phyloP scores from a whole-genome alignment of 2,888 invertebrate species.

The Brachypalpus laphriformis region DNA sequence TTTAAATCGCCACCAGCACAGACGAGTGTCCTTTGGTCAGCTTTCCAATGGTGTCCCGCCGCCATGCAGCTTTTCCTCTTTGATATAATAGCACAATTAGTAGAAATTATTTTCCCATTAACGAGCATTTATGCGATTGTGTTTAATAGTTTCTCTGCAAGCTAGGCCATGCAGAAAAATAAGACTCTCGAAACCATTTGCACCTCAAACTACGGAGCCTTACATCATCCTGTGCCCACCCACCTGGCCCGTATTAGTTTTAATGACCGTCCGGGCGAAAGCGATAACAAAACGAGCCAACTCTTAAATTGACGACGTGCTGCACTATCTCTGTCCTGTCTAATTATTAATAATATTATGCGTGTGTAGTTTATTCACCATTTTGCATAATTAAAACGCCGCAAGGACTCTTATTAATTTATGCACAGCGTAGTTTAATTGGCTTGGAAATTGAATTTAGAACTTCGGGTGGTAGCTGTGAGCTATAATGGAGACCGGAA shows the following conservation, averaged over 20 bases:
- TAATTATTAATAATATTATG: conserved; percentile 66
- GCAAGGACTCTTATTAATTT: conserved; percentile 46
- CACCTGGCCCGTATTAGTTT: conserved; percentile 18
- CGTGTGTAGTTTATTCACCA: conserved; percentile 46
- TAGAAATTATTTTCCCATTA: conserved; percentile 69
- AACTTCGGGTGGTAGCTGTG: neutral
- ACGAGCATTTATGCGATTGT: conserved; percentile 49
- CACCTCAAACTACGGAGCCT: conserved; percentile 26
- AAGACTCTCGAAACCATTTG: conserved; percentile 9
- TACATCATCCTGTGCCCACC: neutral
- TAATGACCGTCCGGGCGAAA: conserved; percentile 31
- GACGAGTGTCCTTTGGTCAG: neutral
- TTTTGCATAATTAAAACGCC: conserved; percentile 58
- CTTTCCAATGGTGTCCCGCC: no score
- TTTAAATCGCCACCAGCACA: conserved; percentile 28
- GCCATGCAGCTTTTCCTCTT: neutral
- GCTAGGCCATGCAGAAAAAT: conserved; percentile 13
- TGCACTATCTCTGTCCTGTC: conserved; percentile 4
- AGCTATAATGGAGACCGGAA: conserved; percentile 35
- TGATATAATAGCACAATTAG: conserved; percentile 62
- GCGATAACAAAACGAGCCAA: conserved; percentile 44
- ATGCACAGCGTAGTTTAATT: conserved; percentile 36
- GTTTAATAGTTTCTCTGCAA: conserved; percentile 21
- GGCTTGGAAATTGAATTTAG: conserved; percentile 50
- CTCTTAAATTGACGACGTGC: conserved; percentile 9